Conservation (phyloP, 2,113 vertebrate genomes). For the Aldabrachelys gigantea region DNA sequence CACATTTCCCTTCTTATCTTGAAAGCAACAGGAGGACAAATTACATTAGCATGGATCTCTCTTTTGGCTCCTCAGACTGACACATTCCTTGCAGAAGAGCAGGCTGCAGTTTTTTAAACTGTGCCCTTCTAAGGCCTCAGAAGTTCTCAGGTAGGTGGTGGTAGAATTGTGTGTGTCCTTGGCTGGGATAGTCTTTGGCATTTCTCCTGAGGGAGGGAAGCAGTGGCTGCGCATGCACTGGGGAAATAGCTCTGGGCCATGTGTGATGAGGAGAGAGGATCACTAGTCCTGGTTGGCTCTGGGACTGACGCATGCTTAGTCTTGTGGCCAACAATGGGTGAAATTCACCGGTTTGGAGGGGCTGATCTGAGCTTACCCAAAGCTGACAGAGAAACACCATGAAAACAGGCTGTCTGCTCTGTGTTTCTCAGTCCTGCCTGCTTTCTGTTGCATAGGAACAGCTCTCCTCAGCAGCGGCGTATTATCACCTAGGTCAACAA, state of each 20-base stretch:
- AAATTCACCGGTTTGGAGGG: not conserved
- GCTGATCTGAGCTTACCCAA: not conserved
- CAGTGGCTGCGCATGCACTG: not conserved
- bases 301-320: not conserved
- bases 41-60: not conserved
- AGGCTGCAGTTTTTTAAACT: not conserved
- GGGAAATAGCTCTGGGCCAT: not conserved
- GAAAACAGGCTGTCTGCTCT: not conserved
- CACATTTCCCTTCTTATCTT: constrained; percentile 45
- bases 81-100: not conserved
- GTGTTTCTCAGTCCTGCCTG: not conserved
- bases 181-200: not conserved
- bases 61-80: not conserved
- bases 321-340: not conserved
- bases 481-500: no score
- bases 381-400: not conserved
- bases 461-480: no score
- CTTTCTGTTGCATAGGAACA: not conserved
- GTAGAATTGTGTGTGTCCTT: not conserved
- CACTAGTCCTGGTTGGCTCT: not conserved
- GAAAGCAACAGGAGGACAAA: constrained; percentile 46
- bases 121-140: not conserved
- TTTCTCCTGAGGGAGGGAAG: not conserved
- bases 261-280: not conserved
- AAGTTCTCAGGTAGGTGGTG: not conserved